Evolutionary conservation across 2,797 vertebrate species (phyloP), one percentile per base, ranked within the genome.

Genomic region (Echeneis naucrates): DNA sequence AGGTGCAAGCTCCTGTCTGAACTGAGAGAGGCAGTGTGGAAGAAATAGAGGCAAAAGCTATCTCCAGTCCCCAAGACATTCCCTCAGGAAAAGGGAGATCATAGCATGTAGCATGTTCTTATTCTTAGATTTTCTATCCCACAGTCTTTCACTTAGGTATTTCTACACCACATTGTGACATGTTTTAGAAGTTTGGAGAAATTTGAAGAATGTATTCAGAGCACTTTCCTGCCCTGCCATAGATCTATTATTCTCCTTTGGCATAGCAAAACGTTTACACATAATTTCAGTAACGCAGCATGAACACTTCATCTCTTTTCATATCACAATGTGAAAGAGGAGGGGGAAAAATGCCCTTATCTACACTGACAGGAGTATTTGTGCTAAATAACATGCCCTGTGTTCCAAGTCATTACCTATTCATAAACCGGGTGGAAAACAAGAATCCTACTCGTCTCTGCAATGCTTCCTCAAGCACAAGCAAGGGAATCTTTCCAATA

Each of bases 381-480:
- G 80, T 73, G 69, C 80, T 81, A 77, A 90, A 88, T 72, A 76
- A 84, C 76, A 84, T 56, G 45, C 37, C 38, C 57, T 72, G 56
- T 61, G 82, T 86, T 86, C 75, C 85, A 77, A 70, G 71, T 79
- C 83, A 89, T 81, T 78, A 80, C 71, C 80, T 79, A 82, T 91
- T 87, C 78, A 68, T 76, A 69, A 65, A 62, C 53, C 4, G 21
- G 64, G 78, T 61, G 24, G 23, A 52, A 47, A 81, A 84, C 82
- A 81, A 64, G 75, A 80, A 77, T 82, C 67, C 64, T 57, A 51
- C 71, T 68, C 69, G 57, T 55, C 51, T 76, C 68, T 40, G 14
- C 45, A 58, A 70, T 62, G 67, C 44, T 47, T 68, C 68, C 50
- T 62, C 11, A 55, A 35, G 73, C 64, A 66, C 27, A 66, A 75